Evolutionary conservation across 2,113 vertebrate species (phyloP), one percentile per base, ranked within the genome.

Genomic region (Paramisgurnus dabryanus): DNA sequence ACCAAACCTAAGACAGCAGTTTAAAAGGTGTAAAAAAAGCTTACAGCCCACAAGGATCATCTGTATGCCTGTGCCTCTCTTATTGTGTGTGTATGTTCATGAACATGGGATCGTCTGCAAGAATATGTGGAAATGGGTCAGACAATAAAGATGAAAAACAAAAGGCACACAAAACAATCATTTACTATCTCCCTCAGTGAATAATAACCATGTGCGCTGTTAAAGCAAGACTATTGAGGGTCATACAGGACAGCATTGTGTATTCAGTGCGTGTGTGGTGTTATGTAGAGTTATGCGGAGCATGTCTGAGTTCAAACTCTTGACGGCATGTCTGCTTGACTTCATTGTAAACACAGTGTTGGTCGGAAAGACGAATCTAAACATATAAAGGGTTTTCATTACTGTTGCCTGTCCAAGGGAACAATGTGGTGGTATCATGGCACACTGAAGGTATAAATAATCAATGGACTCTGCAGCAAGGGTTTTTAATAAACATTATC

Each of bases 151-250:
- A 17, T 41, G 58, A 68, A 49, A 34, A 61, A 73, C 10, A 67
- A 2, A 53, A 7, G 60, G 47, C 5, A 50, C 40, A 64, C 55
- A 77, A 18, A 80, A 70, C 40, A 81, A 74, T 73, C 22, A 79
- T 65, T 84, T 57, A 85, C 81, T 76, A 75, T 12, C 39, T 67
- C 13, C 6, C 39, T 81, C 50, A 75, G 50, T 80, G 79, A 85
- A 78, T 39, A 77, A 57, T 64, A 68, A 83, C 72, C 45, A 60
- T 57, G n/a, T 76, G 69, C 75, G 73, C 76, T 67, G 40, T 75
- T 77, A 79, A 87, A 82, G 57, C 78, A 80, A 73, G 80, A 34
- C 27, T 76, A 67, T 65, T 85, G 87, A 84, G 87, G 88, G 87
- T 90, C 87, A 85, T 53, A 43, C 15, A 70, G 61, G 34, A 41